A percentile compares a stretch with the other conserved stretches of the same genome.
Evolutionary conservation across 2,113 vertebrate species (phyloP).

Genomic region (Oophaga pumilio): DNA sequence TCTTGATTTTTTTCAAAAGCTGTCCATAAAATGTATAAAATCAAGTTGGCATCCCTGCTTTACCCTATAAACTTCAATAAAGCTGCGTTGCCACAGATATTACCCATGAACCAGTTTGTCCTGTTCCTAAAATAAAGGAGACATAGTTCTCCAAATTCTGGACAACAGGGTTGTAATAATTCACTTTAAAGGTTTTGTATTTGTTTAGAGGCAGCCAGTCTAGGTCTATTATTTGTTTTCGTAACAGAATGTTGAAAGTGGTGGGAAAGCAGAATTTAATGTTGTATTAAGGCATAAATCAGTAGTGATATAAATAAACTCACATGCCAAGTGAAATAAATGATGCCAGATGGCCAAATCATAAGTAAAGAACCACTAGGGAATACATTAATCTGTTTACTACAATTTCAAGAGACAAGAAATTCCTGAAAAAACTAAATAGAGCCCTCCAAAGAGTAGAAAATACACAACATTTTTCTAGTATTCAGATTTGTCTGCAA

Average conservation of each 20-base stretch:
- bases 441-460: not conserved
- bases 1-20: no score
- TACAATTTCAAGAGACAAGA: constrained; percentile 20
- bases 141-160: no score
- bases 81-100: no score
- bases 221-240: not conserved
- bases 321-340: constrained; percentile 40
- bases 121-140: no score
- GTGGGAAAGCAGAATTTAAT: not conserved
- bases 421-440: not conserved
- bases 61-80: no score
- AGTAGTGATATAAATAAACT: constrained; percentile 35
- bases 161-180: no score
- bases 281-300: constrained; percentile 21
- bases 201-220: not conserved
- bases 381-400: constrained; percentile 26
- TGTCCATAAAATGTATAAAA: no score
- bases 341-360: constrained; percentile 43
- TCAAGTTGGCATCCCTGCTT: no score
- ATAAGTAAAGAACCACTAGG: constrained; percentile 26
- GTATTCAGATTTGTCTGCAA: not conserved
- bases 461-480: constrained; percentile 1
- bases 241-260: not conserved
- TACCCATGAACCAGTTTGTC: no score
- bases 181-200: not conserved